Evolutionary conservation across 2,113 vertebrate genomes (phyloP).

Genomic region (Mormyrus lacerda): DNA sequence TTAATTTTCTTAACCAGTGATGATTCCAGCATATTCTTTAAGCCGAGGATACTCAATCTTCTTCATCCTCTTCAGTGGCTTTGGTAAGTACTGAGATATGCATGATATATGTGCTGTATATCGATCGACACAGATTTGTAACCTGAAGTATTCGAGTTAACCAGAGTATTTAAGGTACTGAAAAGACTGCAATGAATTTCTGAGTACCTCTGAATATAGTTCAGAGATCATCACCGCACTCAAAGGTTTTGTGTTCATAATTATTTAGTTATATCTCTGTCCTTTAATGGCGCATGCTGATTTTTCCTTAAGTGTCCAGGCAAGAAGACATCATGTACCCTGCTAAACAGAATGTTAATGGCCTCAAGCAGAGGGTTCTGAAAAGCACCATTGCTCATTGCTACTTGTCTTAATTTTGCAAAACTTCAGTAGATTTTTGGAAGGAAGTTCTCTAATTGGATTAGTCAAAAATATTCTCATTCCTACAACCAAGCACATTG

Average conservation of each 20-base stretch:
- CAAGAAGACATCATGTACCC: not conserved
- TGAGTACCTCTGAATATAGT: not conserved
- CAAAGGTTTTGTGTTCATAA: not conserved
- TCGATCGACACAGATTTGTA: not conserved
- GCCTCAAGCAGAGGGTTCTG: not conserved
- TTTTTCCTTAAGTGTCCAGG: not conserved
- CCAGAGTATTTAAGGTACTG: not conserved
- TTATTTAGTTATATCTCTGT: not conserved
- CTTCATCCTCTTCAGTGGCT: constrained; percentile 83
- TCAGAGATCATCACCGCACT: not conserved
- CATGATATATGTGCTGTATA: not conserved
- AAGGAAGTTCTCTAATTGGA: not conserved
- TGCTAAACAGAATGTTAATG: not conserved
- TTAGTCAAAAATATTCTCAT: not conserved
- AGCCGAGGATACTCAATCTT: constrained; percentile 80
- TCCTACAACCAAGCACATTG: not conserved
- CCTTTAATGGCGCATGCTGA: not conserved
- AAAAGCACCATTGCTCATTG: not conserved
- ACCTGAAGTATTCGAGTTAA: not conserved
- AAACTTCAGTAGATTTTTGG: not conserved
- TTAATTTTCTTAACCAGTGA: constrained; percentile 61
- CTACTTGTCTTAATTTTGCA: not conserved
- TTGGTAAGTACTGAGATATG: constrained; percentile 65
- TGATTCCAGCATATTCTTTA: constrained; percentile 83
- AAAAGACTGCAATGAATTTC: not conserved